Percentiles rank a stretch among this genome's conserved stretches.
These are phyloP conservation scores for Malachius bipustulatus DNA, from an alignment of 2,888 invertebrate species.

Conservation along the genomic window DNA sequence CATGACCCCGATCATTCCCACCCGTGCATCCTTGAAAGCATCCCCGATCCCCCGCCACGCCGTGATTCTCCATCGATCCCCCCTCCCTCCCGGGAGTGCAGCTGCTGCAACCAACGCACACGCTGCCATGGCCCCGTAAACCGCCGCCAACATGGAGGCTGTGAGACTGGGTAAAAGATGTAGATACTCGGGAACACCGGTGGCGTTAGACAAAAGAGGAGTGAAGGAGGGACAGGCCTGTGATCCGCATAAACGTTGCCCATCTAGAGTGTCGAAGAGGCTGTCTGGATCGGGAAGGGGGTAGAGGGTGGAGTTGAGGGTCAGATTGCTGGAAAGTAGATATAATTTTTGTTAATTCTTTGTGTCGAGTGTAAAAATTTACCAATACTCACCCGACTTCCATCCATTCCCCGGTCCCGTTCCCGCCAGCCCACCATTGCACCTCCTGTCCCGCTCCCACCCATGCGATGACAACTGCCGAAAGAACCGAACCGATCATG, in stretches of 20 bases:
- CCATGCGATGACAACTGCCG: slow-evolving; percentile 35
- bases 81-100: slow-evolving; percentile 33
- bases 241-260: slow-evolving; percentile 46
- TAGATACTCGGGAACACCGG: slow-evolving; percentile 18
- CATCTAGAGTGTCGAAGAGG: slow-evolving; percentile 43
- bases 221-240: slow-evolving; percentile 39
- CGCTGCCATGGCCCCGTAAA: slow-evolving; percentile 37
- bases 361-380: too few species aligned
- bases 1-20: slow-evolving; percentile 62
- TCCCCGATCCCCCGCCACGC: slow-evolving; percentile 39
- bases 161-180: slow-evolving; percentile 31
- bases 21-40: slow-evolving; percentile 48
- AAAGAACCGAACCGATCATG: slow-evolving; percentile 42
- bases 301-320: too few species aligned
- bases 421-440: slow-evolving; percentile 5
- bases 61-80: slow-evolving; percentile 39
- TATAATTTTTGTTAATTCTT: too few species aligned
- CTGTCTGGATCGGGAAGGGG: slow-evolving; percentile 39
- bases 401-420: slow-evolving; percentile 10
- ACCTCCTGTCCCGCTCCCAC: slow-evolving; percentile 20
- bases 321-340: too few species aligned
- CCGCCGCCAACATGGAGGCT: slow-evolving; percentile 32
- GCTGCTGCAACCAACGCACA: slow-evolving; percentile 36
- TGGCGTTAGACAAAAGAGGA: slow-evolving; percentile 17
- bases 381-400: too few species aligned